phyloP scores from a whole-genome alignment of 2,888 invertebrate species.

The Ichneumoninae sp. region DNA sequence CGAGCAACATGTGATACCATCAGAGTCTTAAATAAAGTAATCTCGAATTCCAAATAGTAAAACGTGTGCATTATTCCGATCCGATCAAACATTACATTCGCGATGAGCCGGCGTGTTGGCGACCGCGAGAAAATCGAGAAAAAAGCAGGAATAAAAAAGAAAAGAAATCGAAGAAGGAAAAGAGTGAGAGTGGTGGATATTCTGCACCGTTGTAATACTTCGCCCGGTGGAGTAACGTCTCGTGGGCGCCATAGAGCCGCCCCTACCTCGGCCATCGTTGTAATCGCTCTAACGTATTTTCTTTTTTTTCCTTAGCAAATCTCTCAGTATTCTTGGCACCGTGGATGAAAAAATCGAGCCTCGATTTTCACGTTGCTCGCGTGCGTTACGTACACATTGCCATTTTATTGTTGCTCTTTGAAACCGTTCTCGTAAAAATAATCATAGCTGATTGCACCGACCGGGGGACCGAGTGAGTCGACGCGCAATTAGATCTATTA shows the following conservation, averaged over 20 bases:
- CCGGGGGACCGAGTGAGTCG: background rate
- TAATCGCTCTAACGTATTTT: background rate
- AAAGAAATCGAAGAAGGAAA: background rate
- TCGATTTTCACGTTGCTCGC: background rate
- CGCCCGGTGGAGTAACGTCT: background rate
- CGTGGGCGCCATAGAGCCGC: background rate
- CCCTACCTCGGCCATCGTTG: conserved; percentile 9
- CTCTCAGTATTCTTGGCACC: background rate
- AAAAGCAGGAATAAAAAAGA: background rate
- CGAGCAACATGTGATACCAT: too few species aligned
- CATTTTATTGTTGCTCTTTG: conserved; percentile 74
- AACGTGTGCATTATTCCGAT: too few species aligned
- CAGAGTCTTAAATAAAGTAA: too few species aligned
- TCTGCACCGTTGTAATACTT: conserved; percentile 2
- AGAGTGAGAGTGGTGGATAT: background rate
- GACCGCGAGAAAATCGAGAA: conserved; percentile 46
- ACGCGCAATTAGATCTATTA: conserved; percentile 34
- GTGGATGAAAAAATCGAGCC: background rate
- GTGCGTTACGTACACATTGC: background rate
- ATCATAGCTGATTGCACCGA: conserved; percentile 20
- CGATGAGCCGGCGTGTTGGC: conserved; percentile 48
- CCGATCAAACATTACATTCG: too few species aligned
- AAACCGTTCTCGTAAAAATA: conserved; percentile 24
- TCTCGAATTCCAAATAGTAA: too few species aligned
- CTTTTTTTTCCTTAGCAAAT: background rate